A percentile compares a stretch with the other conserved stretches of the same genome.
These are phyloP conservation scores for Brienomyrus brachyistius DNA, from an alignment of 2,113 vertebrate genomes.

Conservation along the genomic window DNA sequence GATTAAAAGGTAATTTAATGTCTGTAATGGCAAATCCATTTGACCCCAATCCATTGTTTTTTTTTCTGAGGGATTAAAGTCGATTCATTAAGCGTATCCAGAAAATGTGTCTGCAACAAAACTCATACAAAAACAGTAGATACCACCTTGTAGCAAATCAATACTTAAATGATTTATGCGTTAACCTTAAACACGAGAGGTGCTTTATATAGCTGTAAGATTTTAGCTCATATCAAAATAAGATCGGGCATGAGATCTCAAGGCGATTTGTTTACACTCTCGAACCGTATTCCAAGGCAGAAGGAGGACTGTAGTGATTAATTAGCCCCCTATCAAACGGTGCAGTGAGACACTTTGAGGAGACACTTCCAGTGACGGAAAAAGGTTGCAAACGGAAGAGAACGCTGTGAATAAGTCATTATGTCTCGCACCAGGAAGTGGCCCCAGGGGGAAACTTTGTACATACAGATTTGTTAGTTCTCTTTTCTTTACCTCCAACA, in stretches of 20 bases:
- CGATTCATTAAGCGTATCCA: background rate
- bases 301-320: background rate
- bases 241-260: background rate
- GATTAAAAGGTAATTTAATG: background rate
- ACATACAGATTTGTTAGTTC: background rate
- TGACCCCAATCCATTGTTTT: background rate
- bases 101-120: slow-evolving; percentile 2
- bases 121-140: background rate
- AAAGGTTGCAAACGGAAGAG: background rate
- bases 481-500: background rate
- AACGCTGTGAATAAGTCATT: background rate
- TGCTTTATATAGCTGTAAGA: slow-evolving; percentile 1
- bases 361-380: background rate
- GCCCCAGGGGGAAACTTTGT: background rate
- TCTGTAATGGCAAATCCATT: background rate
- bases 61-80: background rate
- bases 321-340: background rate
- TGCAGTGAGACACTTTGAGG: background rate
- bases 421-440: background rate
- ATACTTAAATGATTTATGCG: slow-evolving; percentile 9
- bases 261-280: background rate
- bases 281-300: background rate
- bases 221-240: slow-evolving; percentile 1
- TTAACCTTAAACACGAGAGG: slow-evolving; percentile 17
- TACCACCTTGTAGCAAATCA: slow-evolving; percentile 14